Base-by-base conservation (phyloP, 2,113 vertebrate genomes). In the Caretta caretta region DNA sequence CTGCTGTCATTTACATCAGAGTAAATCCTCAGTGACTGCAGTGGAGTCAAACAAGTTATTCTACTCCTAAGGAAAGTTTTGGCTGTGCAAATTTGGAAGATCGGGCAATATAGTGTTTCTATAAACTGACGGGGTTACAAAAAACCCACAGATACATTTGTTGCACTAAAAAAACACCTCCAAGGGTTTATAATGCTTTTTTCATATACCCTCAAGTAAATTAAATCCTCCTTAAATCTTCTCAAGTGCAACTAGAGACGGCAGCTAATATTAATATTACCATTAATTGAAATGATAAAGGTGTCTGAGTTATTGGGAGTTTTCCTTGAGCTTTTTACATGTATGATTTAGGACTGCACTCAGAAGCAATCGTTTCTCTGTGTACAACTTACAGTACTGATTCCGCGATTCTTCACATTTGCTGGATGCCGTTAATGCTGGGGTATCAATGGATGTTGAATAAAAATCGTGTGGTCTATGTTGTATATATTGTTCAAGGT, bases 141-240 rank as follows among this genome's bases (percentile, higher is more conserved):
- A 84, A 83, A 54, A 11, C 14, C 0, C 85, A 6, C 75, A 11
- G 3, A 31, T 3, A 10, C 29, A 5, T 5, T 5, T 1, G 51
- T 12, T 2, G 86, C 19, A 20, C 46, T 51, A 35, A 17, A 72
- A 92, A 93, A 49, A 46, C 85, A 89, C 96, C 91, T 11, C 0
- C 2, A 35, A 19, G 31, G 31, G n/a, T 53, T 10, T 84, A 0
- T 4, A 92, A 0, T 69, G 29, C 84, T n/a, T 86, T 94, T 92
- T 92, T 29, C 83, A 19, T 56, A 2, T 2, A 69, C 46, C n/a
- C 78, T 16, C 31, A 1, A 88, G 86, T 6, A 91, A 31, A 59
- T 78, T 13, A 97, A 97, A 96, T 79, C 84, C 53, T 76, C 89
- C 83, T 94, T 25, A 92, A 96, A 90, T 78, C 56, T 81, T n/a